Evolutionary conservation across 2,113 vertebrate species (phyloP).

Genomic region (Calonectris borealis): DNA sequence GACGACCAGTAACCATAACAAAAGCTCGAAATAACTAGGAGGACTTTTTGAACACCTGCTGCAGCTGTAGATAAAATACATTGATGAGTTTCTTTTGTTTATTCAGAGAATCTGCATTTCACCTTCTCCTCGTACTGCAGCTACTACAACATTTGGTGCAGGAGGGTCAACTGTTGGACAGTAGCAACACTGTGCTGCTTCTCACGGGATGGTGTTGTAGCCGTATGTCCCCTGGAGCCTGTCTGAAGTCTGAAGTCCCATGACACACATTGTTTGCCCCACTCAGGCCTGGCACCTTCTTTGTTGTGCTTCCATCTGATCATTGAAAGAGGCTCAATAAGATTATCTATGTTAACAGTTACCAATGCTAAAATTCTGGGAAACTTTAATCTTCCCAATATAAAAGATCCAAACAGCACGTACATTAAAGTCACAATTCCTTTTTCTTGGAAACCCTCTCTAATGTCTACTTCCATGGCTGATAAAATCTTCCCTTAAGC

Average conservation of each 20-base stretch:
- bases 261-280: accelerated
- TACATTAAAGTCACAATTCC: neutral
- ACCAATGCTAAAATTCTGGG: neutral
- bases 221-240: neutral
- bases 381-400: neutral
- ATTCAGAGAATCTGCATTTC: neutral
- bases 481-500: neutral
- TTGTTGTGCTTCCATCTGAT: neutral
- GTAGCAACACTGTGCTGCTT: neutral
- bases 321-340: neutral
- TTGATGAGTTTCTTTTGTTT: neutral
- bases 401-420: neutral
- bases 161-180: neutral
- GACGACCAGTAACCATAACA: accelerated
- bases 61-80: neutral
- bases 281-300: neutral
- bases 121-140: neutral
- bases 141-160: neutral
- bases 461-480: neutral
- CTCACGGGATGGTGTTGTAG: neutral
- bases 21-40: neutral
- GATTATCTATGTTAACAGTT: neutral
- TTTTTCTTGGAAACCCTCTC: neutral
- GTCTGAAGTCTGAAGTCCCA: neutral
- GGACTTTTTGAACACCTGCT: neutral